A percentile compares a stretch with the other conserved stretches of the same genome.
phyloP scores from a whole-genome alignment of 2,888 invertebrate species.

The Caenorhabditis uteleia region DNA sequence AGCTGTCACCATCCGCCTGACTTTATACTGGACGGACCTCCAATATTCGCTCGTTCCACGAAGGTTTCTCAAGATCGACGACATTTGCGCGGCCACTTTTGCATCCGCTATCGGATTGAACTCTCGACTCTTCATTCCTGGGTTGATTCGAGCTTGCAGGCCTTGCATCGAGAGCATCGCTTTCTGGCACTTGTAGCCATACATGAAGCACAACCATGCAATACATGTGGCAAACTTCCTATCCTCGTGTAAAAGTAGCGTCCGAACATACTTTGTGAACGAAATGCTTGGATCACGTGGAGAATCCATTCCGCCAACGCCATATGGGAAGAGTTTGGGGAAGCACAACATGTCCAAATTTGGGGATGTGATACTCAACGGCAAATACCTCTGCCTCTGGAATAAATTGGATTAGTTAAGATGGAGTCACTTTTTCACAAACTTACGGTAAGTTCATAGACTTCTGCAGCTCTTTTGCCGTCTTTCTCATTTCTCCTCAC shows the following conservation, averaged over 20 bases:
- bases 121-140: neutral
- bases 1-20: constrained; percentile 1
- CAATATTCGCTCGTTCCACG: constrained; percentile 1
- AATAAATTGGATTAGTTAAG: too few relatives aligned
- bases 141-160: neutral
- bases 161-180: neutral
- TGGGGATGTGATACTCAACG: too few relatives aligned
- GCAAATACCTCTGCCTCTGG: too few relatives aligned
- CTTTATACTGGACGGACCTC: neutral
- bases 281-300: too few relatives aligned
- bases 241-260: neutral
- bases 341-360: too few relatives aligned
- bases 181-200: neutral
- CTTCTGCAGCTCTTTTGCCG: too few relatives aligned
- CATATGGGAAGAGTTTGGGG: too few relatives aligned
- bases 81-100: neutral
- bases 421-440: too few relatives aligned
- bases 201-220: neutral
- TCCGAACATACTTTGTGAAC: too few relatives aligned
- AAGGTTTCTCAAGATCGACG: constrained; percentile 1
- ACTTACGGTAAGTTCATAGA: too few relatives aligned
- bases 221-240: neutral
- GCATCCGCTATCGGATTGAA: neutral
- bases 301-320: too few relatives aligned
- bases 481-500: too few relatives aligned